Percentiles rank a stretch among this genome's conserved stretches.
These are phyloP conservation scores for Augochlora pura DNA, from an alignment of 1,140 invertebrate genomes.

Conservation along the genomic window DNA sequence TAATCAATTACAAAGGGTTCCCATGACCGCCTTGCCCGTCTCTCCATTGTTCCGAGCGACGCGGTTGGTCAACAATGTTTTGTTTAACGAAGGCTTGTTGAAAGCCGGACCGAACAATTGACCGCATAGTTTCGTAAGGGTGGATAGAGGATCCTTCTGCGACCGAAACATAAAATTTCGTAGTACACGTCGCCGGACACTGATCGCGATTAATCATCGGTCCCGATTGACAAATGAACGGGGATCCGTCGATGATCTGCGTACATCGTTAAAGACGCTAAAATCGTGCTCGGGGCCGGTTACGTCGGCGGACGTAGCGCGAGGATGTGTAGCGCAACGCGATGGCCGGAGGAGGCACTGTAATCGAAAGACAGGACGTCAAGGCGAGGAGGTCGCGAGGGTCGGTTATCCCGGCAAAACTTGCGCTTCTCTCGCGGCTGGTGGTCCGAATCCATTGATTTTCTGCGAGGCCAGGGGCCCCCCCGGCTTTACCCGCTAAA, in stretches of 20 bases:
- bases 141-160: too few relatives aligned
- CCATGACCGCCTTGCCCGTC: too few relatives aligned
- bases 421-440: slow-evolving; percentile 57
- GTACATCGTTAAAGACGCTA: slow-evolving; percentile 31
- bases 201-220: slow-evolving; percentile 21
- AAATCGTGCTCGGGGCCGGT: slow-evolving; percentile 26
- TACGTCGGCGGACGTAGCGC: slow-evolving; percentile 17
- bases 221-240: slow-evolving; percentile 27
- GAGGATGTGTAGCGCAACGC: slow-evolving; percentile 37
- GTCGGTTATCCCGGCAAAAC: slow-evolving; percentile 47
- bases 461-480: not conserved
- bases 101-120: too few relatives aligned
- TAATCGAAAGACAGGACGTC: slow-evolving; percentile 59
- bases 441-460: slow-evolving; percentile 61
- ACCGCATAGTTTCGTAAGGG: not conserved
- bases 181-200: not conserved
- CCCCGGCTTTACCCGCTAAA: slow-evolving; percentile 23
- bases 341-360: slow-evolving; percentile 10
- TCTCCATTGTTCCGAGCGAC: too few relatives aligned
- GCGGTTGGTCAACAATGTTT: too few relatives aligned
- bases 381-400: slow-evolving; percentile 56
- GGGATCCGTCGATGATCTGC: slow-evolving; percentile 21
- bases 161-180: not conserved
- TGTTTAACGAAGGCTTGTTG: too few relatives aligned
- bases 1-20: too few relatives aligned